These are phyloP conservation scores for Cataglyphis rosenhaueri DNA, from an alignment of 2,888 invertebrate species.

Conservation along the genomic window DNA sequence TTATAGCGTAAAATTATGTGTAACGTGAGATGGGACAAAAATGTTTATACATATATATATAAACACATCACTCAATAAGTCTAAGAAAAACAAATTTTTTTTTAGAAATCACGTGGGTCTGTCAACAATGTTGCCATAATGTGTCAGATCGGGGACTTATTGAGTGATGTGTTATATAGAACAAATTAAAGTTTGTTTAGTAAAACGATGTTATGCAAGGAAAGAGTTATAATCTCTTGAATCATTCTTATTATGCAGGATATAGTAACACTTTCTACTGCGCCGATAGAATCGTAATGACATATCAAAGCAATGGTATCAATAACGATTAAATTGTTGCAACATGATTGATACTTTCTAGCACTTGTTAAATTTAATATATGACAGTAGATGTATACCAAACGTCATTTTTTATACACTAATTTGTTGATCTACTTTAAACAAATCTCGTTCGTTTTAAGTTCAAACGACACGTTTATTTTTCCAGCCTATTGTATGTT, in stretches of 20 bases:
- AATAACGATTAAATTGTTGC: background rate
- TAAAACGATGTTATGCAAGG: slow-evolving; percentile 9
- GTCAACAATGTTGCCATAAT: too few species aligned
- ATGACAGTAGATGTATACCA: background rate
- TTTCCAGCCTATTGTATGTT: background rate
- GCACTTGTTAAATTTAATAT: background rate
- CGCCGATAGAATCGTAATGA: slow-evolving; percentile 55
- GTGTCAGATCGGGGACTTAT: too few species aligned
- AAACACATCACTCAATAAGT: too few species aligned
- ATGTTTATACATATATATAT: too few species aligned
- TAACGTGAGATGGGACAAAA: background rate
- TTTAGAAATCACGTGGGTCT: too few species aligned
- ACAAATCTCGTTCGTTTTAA: background rate
- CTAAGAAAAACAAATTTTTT: too few species aligned
- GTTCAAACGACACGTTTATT: background rate
- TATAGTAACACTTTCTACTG: slow-evolving; percentile 52
- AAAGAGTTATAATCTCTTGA: slow-evolving; percentile 11
- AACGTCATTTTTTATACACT: background rate
- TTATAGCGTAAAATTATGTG: background rate
- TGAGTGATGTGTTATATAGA: too few species aligned
- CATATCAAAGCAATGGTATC: background rate
- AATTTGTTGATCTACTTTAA: slow-evolving; percentile 3
- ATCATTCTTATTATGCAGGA: slow-evolving; percentile 49
- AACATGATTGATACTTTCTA: background rate
- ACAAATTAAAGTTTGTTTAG: background rate